These are phyloP conservation scores for Phlogophora meticulosa DNA, from an alignment of 2,888 invertebrate species.

Conservation along the genomic window DNA sequence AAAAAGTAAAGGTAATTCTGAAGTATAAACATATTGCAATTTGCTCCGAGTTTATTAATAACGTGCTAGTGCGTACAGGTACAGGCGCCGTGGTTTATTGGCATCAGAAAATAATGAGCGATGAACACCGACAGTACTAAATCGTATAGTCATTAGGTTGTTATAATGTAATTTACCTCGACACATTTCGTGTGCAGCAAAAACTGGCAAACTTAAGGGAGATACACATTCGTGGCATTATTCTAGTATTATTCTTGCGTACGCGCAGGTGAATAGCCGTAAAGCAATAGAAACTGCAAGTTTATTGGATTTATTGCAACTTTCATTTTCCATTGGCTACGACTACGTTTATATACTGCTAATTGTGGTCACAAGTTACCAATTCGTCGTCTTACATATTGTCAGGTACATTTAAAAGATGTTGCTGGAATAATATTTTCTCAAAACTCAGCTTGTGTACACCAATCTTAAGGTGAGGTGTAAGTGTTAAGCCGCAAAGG, in stretches of 20 bases:
- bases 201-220: conserved; percentile 31
- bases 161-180: conserved; percentile 69
- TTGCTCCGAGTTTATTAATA: too few relatives aligned
- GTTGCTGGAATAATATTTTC: not conserved
- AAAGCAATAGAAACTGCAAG: conserved; percentile 54
- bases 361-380: conserved; percentile 11
- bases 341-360: conserved; percentile 20
- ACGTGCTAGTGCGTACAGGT: not conserved
- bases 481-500: conserved; percentile 1
- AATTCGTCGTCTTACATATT: not conserved
- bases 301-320: conserved; percentile 49
- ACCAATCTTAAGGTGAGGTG: conserved; percentile 8
- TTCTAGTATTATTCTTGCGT: conserved; percentile 18
- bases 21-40: too few relatives aligned
- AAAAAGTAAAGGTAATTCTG: too few relatives aligned
- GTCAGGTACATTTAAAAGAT: not conserved
- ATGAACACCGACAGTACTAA: conserved; percentile 36
- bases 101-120: conserved; percentile 31
- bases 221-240: conserved; percentile 20
- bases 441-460: not conserved
- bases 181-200: conserved; percentile 65
- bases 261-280: conserved; percentile 24
- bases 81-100: not conserved
- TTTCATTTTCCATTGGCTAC: conserved; percentile 49
- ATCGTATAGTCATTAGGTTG: conserved; percentile 50